Evolutionary conservation across 2,797 vertebrate species (phyloP).

Genomic region (Amblyopsis hoosieri): DNA sequence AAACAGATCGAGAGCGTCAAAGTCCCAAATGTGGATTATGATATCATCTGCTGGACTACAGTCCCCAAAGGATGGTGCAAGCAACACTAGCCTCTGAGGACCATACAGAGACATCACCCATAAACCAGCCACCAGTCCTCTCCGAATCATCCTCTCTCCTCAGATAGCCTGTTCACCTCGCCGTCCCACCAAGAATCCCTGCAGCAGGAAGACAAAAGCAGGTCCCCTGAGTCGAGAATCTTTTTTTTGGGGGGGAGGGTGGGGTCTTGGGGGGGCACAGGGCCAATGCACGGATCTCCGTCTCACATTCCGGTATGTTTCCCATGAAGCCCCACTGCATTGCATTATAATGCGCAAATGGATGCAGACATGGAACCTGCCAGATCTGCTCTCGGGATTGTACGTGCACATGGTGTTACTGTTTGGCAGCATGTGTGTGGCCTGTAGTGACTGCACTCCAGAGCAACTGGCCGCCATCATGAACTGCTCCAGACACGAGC

Average conservation of each 20-base stretch:
- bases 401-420: constrained; percentile 92
- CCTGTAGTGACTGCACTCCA: constrained; percentile 92
- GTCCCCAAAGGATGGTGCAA: constrained; percentile 74
- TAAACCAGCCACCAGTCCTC: constrained; percentile 47
- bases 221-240: constrained; percentile 59
- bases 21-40: constrained; percentile 76
- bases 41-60: constrained; percentile 66
- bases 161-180: constrained; percentile 8
- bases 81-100: constrained; percentile 57
- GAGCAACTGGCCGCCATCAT: constrained; percentile 92
- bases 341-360: constrained; percentile 99
- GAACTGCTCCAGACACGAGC: constrained; percentile 96
- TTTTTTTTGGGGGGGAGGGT: constrained; percentile 82
- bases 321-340: constrained; percentile 89
- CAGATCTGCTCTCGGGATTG: constrained; percentile 92
- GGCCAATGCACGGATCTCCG: constrained; percentile 73
- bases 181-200: constrained; percentile 27
- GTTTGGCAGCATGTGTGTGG: constrained; percentile 87
- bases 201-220: constrained; percentile 57
- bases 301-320: constrained; percentile 93
- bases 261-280: constrained; percentile 59
- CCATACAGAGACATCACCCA: constrained; percentile 68
- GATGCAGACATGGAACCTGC: constrained; percentile 97
- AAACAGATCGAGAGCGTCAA: constrained; percentile 62
- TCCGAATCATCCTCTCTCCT: constrained; percentile 56